Percentiles rank a stretch among this genome's conserved stretches.
phyloP scores from a whole-genome alignment of 2,113 vertebrate species.

The Hymenochirus boettgeri region DNA sequence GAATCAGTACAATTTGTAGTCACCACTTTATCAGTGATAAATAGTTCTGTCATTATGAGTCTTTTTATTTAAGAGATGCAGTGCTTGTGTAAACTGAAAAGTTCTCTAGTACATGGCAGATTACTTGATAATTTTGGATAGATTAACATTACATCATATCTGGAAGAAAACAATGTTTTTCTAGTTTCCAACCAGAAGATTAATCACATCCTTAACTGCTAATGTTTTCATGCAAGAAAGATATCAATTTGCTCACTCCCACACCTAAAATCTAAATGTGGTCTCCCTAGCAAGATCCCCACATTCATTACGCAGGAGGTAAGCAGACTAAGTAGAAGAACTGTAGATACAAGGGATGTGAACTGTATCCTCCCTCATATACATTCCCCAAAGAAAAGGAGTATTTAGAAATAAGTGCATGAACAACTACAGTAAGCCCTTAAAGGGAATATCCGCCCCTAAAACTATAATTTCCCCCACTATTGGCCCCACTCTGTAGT shows the following conservation, averaged over 20 bases:
- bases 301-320: not conserved
- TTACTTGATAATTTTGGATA: not conserved
- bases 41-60: not conserved
- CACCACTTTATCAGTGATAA: not conserved
- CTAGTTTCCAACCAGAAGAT: not conserved
- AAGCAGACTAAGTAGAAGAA: too few relatives aligned
- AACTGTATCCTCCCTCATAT: too few relatives aligned
- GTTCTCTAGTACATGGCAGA: not conserved
- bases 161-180: not conserved
- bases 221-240: not conserved
- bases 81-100: not conserved
- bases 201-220: not conserved
- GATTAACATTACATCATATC: not conserved
- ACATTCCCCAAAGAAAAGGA: too few relatives aligned
- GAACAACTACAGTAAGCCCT: too few relatives aligned
- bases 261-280: constrained; percentile 13
- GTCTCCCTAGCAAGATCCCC: not conserved
- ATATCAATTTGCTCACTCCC: not conserved
- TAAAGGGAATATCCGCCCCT: too few relatives aligned
- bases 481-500: too few relatives aligned
- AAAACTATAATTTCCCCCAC: too few relatives aligned
- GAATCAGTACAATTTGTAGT: not conserved
- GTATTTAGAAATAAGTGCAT: too few relatives aligned
- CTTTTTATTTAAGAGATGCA: not conserved
- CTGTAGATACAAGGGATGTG: too few relatives aligned